Conservation (phyloP, 2,113 vertebrate species). For the Nanorana parkeri region DNA sequence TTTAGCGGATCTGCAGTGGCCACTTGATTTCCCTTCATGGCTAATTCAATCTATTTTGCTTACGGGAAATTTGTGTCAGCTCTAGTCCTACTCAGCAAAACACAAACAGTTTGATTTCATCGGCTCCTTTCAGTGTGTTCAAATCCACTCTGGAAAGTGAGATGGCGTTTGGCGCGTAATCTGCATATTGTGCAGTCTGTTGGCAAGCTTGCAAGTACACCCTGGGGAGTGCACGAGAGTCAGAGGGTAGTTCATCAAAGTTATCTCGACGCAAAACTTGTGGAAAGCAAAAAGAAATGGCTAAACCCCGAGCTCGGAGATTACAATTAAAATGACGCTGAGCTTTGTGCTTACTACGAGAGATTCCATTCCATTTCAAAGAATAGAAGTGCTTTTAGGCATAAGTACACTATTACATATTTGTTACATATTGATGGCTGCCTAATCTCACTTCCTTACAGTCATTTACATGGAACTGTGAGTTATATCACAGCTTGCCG, state of each 20-base stretch:
- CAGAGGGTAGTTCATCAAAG: constrained; percentile 41
- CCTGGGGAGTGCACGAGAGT: constrained; percentile 16
- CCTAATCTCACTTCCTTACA: constrained; percentile 12
- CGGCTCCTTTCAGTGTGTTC: constrained; percentile 20
- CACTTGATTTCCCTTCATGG: constrained; percentile 10
- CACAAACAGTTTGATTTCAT: constrained; percentile 33
- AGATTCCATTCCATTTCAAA: constrained; percentile 20
- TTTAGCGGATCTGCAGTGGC: not conserved
- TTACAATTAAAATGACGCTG: not conserved
- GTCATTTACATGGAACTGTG: constrained; percentile 19
- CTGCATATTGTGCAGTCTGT: constrained; percentile 35
- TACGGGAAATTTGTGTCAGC: constrained; percentile 17
- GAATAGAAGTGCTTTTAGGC: constrained; percentile 19
- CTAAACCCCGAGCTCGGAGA: not conserved
- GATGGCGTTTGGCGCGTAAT: constrained; percentile 14
- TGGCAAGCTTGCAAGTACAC: constrained; percentile 35
- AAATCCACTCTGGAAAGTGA: constrained; percentile 30
- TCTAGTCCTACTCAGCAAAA: constrained; percentile 34
- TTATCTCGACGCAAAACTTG: constrained; percentile 36
- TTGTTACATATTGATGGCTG: not conserved
- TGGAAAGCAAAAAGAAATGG: constrained; percentile 20
- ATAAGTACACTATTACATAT: constrained; percentile 6
- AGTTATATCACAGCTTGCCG: not conserved
- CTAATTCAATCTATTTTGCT: constrained; percentile 42
- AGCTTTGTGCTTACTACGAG: not conserved